Conservation (phyloP, 1,140 invertebrate genomes). For the Drosophila oshimai region DNA sequence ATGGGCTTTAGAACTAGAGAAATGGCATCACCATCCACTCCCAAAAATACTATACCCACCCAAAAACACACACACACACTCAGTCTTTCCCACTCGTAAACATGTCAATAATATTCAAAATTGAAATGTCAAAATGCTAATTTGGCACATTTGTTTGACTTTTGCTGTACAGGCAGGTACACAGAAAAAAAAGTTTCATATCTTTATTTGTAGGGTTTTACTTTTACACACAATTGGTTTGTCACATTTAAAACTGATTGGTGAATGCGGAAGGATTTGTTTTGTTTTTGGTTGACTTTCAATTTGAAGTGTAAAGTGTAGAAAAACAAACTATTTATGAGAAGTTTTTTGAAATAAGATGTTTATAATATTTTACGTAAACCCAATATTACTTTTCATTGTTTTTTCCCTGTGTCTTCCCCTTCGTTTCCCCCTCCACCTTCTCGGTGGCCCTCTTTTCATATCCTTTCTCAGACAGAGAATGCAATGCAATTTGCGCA, state of each 20-base stretch:
- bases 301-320: too few relatives aligned
- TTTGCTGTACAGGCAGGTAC: neutral
- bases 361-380: neutral
- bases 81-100: conserved; percentile 19
- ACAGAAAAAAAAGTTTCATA: neutral
- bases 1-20: conserved; percentile 1
- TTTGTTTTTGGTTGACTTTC: too few relatives aligned
- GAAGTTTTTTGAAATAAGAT: too few relatives aligned
- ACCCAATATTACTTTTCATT: neutral
- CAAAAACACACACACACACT: neutral
- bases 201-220: too few relatives aligned
- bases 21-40: conserved; percentile 13
- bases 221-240: too few relatives aligned
- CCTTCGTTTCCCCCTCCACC: neutral
- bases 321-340: too few relatives aligned
- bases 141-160: conserved; percentile 76
- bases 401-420: neutral
- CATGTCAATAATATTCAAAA: conserved; percentile 79
- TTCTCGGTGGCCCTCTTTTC: neutral
- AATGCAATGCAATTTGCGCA: conserved; percentile 69
- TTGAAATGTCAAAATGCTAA: conserved; percentile 81
- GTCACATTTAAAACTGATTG: too few relatives aligned
- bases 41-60: conserved; percentile 3
- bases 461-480: neutral
- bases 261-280: too few relatives aligned